Evolutionary conservation across 2,888 invertebrate genomes (phyloP).

Genomic region (Chesias legatella): DNA sequence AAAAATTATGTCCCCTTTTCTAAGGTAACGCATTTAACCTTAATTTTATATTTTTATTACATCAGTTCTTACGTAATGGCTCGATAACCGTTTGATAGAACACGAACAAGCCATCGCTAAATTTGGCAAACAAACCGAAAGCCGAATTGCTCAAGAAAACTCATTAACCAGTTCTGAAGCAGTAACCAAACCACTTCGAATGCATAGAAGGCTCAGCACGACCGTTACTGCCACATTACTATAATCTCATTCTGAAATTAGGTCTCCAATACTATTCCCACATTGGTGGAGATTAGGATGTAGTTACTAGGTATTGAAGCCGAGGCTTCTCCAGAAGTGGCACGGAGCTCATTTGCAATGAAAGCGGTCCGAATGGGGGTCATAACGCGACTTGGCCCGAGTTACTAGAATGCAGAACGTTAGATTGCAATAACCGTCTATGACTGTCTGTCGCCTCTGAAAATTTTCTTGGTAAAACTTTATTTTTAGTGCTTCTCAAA

Average conservation of each 20-base stretch:
- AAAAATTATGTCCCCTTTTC: too few relatives aligned
- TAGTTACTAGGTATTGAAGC: constrained; percentile 24
- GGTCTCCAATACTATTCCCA: constrained; percentile 33
- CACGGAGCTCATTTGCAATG: constrained; percentile 60
- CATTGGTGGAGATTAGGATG: constrained; percentile 28
- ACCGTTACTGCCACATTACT: constrained; percentile 29
- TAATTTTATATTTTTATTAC: too few relatives aligned
- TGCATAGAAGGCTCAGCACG: constrained; percentile 13
- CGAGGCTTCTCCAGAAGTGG: constrained; percentile 33
- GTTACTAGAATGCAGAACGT: constrained; percentile 38
- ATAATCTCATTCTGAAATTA: constrained; percentile 41
- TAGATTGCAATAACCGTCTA: constrained; percentile 44
- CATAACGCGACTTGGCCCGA: constrained; percentile 53
- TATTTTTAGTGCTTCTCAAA: neutral
- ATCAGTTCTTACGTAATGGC: too few relatives aligned
- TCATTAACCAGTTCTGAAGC: constrained; percentile 15
- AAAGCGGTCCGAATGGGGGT: constrained; percentile 49
- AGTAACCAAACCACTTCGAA: constrained; percentile 13
- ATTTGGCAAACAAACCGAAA: constrained; percentile 8
- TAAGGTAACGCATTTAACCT: too few relatives aligned
- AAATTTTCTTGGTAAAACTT: constrained; percentile 30
- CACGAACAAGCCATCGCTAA: neutral
- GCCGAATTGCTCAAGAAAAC: constrained; percentile 12
- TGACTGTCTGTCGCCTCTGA: constrained; percentile 30
- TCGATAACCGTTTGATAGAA: too few relatives aligned